Evolutionary conservation across 2,113 vertebrate genomes (phyloP), one percentile per base, ranked within the genome.

Genomic region (Hippolais icterina): DNA sequence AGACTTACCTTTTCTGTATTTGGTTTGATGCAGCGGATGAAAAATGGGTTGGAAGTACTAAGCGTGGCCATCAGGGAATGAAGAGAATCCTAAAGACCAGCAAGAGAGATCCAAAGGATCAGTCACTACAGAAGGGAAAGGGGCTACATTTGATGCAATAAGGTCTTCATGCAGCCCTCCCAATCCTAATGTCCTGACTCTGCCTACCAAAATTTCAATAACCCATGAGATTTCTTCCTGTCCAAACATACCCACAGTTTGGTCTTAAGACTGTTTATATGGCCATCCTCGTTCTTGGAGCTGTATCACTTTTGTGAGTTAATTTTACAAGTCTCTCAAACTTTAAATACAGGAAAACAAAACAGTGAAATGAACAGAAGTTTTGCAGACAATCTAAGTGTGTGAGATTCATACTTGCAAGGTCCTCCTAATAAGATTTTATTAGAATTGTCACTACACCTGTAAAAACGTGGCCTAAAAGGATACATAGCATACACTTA

Each of bases 21-120:
- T 93, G 99, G 99, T 97, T 99, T 99, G 96, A 99, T 99, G 98
- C 99, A 99, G 94, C 99, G 99, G 57, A 99, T 98, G 96, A 99
- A 99, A 96, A 99, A 99, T 8, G 99, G 99, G 90, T 99, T 99
- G 91, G 98, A 99, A 78, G 98, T 97, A 95, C 98, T 99, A 78
- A 99, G 98, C 1, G 98, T 99, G 57, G 98, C 98, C 99, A 99
- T 99, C 87, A 99, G 96, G 42, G 99, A 98, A 92, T 99, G 99
- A 44, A 99, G 98, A 69, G 99, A 99, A 94, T 99, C 99, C 99
- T 99, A 87, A 89, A 98, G 63, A 77, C 25, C 25, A 95, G 25
- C 64, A 90, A 78, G 50, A 90, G 28, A 87, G 90, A 95, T 64
- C 20, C 42, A 75, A 70, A 83, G 31, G 28, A 84, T 53, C 53